Conservation (phyloP, 2,797 vertebrate genomes). For the Brachyalestes nurse region DNA sequence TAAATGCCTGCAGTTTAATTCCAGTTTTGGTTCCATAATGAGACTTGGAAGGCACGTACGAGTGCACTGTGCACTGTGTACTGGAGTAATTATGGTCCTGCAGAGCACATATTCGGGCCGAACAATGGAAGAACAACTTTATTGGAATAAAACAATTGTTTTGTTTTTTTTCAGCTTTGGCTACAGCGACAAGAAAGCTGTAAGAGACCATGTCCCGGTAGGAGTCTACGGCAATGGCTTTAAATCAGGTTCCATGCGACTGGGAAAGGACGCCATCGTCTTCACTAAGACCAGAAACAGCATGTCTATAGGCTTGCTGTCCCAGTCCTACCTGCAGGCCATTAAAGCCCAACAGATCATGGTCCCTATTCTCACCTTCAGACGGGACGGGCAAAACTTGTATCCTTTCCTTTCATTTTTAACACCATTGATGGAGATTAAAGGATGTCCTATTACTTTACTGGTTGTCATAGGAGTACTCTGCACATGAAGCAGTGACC, state of each 20-base stretch:
- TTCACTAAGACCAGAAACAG: constrained; percentile 85
- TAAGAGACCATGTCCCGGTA: constrained; percentile 83
- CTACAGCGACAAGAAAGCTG: constrained; percentile 88
- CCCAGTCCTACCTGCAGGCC: constrained; percentile 87
- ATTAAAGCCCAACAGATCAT: constrained; percentile 83
- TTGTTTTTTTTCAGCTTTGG: constrained; percentile 65
- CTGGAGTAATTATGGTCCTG: background rate
- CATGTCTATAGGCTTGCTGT: constrained; percentile 88
- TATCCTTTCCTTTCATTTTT: constrained; percentile 66
- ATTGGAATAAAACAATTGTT: background rate
- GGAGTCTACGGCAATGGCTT: constrained; percentile 83
- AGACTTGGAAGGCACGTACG: background rate
- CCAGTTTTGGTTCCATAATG: background rate
- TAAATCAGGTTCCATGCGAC: constrained; percentile 76
- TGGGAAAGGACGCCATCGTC: constrained; percentile 90
- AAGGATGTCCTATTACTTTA: background rate
- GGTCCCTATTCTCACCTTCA: constrained; percentile 88
- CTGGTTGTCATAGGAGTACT: background rate
- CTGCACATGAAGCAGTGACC: background rate
- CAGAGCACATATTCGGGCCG: background rate
- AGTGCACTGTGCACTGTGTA: too few relatives aligned
- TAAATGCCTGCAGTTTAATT: too few relatives aligned
- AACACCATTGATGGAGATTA: background rate
- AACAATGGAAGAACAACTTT: background rate
- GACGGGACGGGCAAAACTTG: constrained; percentile 56